Evolutionary conservation across 2,888 invertebrate species (phyloP).

Genomic region (Ophion ellenae): DNA sequence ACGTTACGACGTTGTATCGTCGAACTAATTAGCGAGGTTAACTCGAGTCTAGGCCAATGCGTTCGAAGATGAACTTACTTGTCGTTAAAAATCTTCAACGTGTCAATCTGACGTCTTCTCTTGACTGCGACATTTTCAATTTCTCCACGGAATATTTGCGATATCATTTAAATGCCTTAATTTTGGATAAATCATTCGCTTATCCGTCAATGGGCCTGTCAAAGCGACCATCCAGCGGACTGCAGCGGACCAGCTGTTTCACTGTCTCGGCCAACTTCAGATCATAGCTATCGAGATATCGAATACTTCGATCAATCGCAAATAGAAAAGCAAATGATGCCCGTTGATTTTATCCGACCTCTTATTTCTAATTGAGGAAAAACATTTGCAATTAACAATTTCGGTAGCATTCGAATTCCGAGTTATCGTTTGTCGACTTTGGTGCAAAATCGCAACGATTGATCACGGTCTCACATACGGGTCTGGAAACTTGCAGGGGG

Average conservation of each 20-base stretch:
- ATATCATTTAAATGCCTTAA: conserved; percentile 83
- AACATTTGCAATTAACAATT: not conserved
- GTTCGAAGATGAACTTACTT: conserved; percentile 85
- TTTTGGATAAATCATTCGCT: conserved; percentile 82
- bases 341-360: too few species aligned
- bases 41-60: conserved; percentile 73
- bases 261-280: conserved; percentile 27
- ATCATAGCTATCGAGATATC: not conserved
- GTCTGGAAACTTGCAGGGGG: too few species aligned
- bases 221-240: conserved; percentile 72
- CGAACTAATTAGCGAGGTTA: conserved; percentile 60
- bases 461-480: too few species aligned
- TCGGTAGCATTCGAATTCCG: not conserved
- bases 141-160: conserved; percentile 83
- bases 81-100: conserved; percentile 92
- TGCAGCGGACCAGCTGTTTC: conserved; percentile 70
- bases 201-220: conserved; percentile 79
- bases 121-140: conserved; percentile 83
- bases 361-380: too few species aligned
- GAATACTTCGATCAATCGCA: conserved; percentile 28
- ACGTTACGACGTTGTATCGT: conserved; percentile 44
- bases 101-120: conserved; percentile 91
- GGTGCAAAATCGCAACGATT: not conserved
- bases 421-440: not conserved
- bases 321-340: not conserved